Percentiles rank a stretch among this genome's conserved stretches.
phyloP scores from a whole-genome alignment of 2,113 vertebrate genomes.

The Mus spicilegus region DNA sequence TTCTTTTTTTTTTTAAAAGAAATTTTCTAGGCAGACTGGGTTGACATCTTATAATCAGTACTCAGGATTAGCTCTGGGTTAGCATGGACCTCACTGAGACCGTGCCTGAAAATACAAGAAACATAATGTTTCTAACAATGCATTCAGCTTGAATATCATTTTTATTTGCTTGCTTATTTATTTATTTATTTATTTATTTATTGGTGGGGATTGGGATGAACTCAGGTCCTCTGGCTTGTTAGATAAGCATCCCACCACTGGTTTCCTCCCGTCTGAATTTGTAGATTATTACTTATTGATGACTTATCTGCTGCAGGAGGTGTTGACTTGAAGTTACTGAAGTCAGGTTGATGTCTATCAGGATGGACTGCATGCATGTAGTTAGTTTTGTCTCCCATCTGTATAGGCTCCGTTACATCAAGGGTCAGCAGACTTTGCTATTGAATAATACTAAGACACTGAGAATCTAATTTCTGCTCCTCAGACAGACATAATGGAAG shows the following conservation, averaged over 20 bases:
- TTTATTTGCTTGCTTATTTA: not conserved
- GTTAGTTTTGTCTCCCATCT: constrained; percentile 20
- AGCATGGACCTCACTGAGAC: not conserved
- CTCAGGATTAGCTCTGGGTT: not conserved
- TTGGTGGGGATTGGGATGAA: not conserved
- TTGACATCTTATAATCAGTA: not conserved
- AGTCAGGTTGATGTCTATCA: constrained; percentile 4
- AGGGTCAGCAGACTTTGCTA: not conserved
- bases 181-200: not conserved
- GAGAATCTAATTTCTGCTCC: not conserved
- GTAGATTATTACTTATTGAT: constrained; percentile 28
- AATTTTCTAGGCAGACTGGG: not conserved
- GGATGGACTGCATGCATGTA: not conserved
- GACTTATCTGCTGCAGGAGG: not conserved
- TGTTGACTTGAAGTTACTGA: constrained; percentile 50
- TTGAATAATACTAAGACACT: not conserved
- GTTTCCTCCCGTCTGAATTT: not conserved
- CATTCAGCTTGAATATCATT: constrained; percentile 12
- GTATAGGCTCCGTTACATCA: not conserved
- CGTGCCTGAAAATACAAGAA: not conserved
- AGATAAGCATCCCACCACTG: not conserved
- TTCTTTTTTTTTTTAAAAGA: not conserved
- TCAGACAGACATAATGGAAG: constrained; percentile 8
- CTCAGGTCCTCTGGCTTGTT: not conserved
- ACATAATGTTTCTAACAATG: constrained; percentile 8